Percentiles rank a stretch among this genome's conserved stretches.
Conservation (phyloP, 2,113 vertebrate species). For the Polypterus senegalus region DNA sequence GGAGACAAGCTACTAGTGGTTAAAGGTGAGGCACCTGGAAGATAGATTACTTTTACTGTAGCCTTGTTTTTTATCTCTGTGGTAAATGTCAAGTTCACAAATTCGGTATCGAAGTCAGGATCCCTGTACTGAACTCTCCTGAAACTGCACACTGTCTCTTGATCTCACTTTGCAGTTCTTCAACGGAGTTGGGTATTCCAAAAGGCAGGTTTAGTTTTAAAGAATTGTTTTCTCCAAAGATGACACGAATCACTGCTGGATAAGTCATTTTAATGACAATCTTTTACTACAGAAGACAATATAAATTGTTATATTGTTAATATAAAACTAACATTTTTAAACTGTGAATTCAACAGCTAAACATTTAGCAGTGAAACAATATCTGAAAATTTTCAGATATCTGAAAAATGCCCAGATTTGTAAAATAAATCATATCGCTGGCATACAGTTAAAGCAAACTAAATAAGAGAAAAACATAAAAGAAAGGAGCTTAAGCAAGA, state of each 20-base stretch:
- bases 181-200: too few relatives aligned
- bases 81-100: conserved; percentile 17
- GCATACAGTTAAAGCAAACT: too few relatives aligned
- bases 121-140: conserved; percentile 14
- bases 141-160: too few relatives aligned
- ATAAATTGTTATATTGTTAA: background rate
- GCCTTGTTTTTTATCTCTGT: conserved; percentile 11
- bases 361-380: background rate
- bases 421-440: background rate
- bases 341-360: background rate
- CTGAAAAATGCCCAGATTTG: background rate
- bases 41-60: conserved; percentile 5
- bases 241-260: conserved; percentile 3
- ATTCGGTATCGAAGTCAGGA: conserved; percentile 11
- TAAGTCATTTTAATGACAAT: background rate
- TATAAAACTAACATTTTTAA: background rate
- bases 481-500: too few relatives aligned
- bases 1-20: background rate
- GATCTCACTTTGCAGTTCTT: too few relatives aligned
- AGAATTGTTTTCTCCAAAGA: conserved; percentile 14
- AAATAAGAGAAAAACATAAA: too few relatives aligned
- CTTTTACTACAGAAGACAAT: background rate
- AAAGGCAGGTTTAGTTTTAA: conserved; percentile 1
- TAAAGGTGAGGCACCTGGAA: background rate
- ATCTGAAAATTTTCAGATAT: background rate